These are phyloP conservation scores for Oscheius sp. DNA, from an alignment of 2,888 invertebrate species.

Conservation along the genomic window DNA sequence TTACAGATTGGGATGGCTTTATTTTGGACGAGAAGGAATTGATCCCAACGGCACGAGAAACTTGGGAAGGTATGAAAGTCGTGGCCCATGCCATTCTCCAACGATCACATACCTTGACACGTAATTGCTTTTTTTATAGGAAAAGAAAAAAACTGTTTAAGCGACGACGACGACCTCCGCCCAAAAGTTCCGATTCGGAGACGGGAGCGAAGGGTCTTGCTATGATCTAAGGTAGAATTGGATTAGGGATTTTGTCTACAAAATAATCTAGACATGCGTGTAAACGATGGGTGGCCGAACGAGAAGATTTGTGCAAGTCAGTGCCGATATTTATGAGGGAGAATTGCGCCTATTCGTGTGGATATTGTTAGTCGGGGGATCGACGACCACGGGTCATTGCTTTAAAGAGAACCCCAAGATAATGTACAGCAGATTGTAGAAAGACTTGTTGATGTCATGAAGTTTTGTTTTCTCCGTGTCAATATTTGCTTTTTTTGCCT, in stretches of 20 bases:
- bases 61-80: conserved; percentile 72
- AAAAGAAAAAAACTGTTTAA: conserved; percentile 3
- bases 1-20: conserved; percentile 72
- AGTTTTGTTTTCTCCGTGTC: conserved; percentile 7
- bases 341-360: conserved; percentile 67
- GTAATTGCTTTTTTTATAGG: no score
- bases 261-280: conserved; percentile 59
- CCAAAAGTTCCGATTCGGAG: conserved; percentile 58
- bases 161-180: neutral
- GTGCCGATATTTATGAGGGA: conserved; percentile 71
- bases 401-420: neutral
- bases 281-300: conserved; percentile 68
- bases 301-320: conserved; percentile 66
- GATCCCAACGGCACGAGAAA: conserved; percentile 70
- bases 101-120: conserved; percentile 34
- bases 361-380: conserved; percentile 52
- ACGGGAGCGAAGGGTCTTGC: conserved; percentile 60
- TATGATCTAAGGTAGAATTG: conserved; percentile 54
- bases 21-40: conserved; percentile 71
- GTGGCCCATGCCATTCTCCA: conserved; percentile 69
- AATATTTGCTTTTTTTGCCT: neutral
- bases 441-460: neutral
- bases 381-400: conserved; percentile 16
- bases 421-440: conserved; percentile 9
- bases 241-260: no score